phyloP scores from a whole-genome alignment of 1,140 invertebrate species.

The Drosophila rufa region DNA sequence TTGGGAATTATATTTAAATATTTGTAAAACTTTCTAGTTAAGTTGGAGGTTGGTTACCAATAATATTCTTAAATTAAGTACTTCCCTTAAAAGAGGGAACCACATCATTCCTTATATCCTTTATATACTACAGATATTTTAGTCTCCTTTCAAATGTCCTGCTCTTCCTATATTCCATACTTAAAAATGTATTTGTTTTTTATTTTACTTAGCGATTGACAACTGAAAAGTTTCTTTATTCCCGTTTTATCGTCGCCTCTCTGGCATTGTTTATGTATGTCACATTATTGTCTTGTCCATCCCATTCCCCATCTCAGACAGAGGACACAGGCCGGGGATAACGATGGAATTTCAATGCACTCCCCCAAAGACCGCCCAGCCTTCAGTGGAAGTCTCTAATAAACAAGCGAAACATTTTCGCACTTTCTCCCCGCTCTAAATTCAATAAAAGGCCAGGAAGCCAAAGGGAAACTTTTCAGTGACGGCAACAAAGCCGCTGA shows the following conservation, averaged over 20 bases:
- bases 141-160: background rate
- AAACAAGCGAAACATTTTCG: constrained; percentile 53
- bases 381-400: constrained; percentile 43
- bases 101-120: background rate
- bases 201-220: constrained; percentile 43
- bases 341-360: constrained; percentile 47
- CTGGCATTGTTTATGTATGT: constrained; percentile 51
- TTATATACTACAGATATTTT: background rate
- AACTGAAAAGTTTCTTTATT: constrained; percentile 43
- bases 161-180: background rate
- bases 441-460: constrained; percentile 49
- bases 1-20: no score
- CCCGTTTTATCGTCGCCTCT: constrained; percentile 31
- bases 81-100: no score
- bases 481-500: constrained; percentile 57
- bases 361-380: constrained; percentile 4
- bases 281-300: constrained; percentile 43
- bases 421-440: constrained; percentile 35
- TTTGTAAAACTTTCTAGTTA: no score
- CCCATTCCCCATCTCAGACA: constrained; percentile 1
- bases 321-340: constrained; percentile 18
- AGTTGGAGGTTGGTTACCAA: no score
- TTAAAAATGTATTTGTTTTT: constrained; percentile 21
- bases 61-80: no score
- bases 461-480: constrained; percentile 50